Conservation (phyloP, 2,797 vertebrate species). For the Mormyrops attenuatus region DNA sequence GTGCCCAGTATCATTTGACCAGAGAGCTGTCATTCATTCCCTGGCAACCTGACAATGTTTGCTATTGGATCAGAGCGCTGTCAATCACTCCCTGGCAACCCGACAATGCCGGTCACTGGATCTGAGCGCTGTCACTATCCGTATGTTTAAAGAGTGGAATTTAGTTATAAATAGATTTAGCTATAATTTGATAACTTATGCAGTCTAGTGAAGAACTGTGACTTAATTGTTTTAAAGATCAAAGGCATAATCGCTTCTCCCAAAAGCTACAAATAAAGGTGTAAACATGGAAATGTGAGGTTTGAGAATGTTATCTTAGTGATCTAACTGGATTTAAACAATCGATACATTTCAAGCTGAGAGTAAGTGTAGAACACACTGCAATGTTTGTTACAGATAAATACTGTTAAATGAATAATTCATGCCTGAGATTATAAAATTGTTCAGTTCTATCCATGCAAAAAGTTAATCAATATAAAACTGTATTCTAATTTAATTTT, state of each 20-base stretch:
- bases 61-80: neutral
- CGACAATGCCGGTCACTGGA: neutral
- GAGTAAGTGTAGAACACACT: neutral
- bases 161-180: neutral
- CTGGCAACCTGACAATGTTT: neutral
- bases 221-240: neutral
- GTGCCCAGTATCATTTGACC: neutral
- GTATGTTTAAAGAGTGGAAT: neutral
- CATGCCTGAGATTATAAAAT: neutral
- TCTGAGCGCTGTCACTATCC: neutral
- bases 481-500: neutral
- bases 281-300: neutral
- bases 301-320: neutral
- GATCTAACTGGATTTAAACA: neutral
- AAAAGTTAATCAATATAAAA: neutral
- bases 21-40: neutral
- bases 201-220: neutral
- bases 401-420: neutral
- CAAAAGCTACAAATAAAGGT: too few species aligned
- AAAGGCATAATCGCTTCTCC: neutral
- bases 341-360: neutral
- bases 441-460: neutral
- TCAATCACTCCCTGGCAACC: neutral
- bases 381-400: neutral
- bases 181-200: neutral